Evolutionary conservation across 2,888 invertebrate genomes (phyloP).

Genomic region (Criorhina ranunculi): DNA sequence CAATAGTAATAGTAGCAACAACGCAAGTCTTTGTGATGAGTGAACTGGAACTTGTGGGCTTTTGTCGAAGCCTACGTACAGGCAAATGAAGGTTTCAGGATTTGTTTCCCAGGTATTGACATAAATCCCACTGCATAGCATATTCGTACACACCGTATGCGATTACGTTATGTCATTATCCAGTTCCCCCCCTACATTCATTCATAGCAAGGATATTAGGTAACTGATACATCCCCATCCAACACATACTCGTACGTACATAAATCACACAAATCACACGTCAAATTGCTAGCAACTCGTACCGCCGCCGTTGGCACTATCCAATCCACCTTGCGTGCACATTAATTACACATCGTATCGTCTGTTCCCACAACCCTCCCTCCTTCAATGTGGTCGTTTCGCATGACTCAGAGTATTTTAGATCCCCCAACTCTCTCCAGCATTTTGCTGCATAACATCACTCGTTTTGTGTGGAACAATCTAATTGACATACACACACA

Average conservation of each 20-base stretch:
- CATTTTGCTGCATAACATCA: no score
- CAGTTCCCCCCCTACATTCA: neutral
- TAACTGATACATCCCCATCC: neutral
- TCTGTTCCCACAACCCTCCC: neutral
- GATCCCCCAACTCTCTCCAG: neutral
- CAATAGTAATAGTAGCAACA: no score
- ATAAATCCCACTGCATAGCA: no score
- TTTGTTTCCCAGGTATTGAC: no score
- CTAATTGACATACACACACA: no score
- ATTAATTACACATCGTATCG: neutral
- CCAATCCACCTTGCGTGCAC: neutral
- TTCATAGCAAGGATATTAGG: neutral
- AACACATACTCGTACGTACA: neutral
- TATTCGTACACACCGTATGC: no score
- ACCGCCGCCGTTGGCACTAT: neutral
- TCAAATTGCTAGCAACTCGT: neutral
- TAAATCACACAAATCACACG: conserved; percentile 2
- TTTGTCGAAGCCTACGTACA: neutral
- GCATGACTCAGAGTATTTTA: conserved; percentile 1
- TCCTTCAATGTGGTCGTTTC: neutral
- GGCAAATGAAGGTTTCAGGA: no score
- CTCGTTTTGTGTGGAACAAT: no score
- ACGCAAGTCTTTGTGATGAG: no score
- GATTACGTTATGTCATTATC: neutral
- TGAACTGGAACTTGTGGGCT: no score